Base-by-base conservation (phyloP, 2,888 invertebrate species). In the Lumbricus terrestris region DNA sequence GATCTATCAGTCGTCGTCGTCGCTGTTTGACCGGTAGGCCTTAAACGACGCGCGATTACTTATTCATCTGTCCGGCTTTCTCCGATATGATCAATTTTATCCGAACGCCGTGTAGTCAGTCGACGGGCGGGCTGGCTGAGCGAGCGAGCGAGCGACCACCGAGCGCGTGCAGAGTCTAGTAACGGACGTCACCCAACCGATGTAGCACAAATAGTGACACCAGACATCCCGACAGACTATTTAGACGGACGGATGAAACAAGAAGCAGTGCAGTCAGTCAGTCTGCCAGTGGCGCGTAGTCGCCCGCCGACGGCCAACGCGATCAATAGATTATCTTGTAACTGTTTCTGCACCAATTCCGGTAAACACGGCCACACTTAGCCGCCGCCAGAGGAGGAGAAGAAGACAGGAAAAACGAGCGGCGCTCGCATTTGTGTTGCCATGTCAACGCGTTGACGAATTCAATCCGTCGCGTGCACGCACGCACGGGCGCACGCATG, bases 251-350 rank as follows among this genome's bases (percentile, higher is more conserved):
- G 34, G 34, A 34, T 37, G 85, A 37, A 69, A 69, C 69, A 69
- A 69, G 69, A 69, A 69, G 69, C 69, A 69, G 69, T n/a, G 69
- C 69, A 69, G 69, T 69, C 69, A 69, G 69, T 69, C 69, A 69
- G 69, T 69, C 69, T 69, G 85, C 85, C 85, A 85, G 6, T 35
- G n/a, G 34, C 35, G 85, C 85, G 35, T 34, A 85, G 6, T 35
- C 13, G 34, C 35, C 35, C 85, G 35, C 16, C 35, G 85, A 23
- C 34, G 18, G 35, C 85, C 85, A 33, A 6, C 29, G 82, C 33
- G 85, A 85, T 85, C 85, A 85, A 85, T 85, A 85, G 85, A 85
- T 85, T 85, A 85, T 85, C 85, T 13, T 85, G 85, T 85, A 85
- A 85, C 85, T 37, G 85, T 85, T 85, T 85, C 85, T 85, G 35